Conservation (phyloP, 2,888 invertebrate genomes). For the Cistogaster globosa region DNA sequence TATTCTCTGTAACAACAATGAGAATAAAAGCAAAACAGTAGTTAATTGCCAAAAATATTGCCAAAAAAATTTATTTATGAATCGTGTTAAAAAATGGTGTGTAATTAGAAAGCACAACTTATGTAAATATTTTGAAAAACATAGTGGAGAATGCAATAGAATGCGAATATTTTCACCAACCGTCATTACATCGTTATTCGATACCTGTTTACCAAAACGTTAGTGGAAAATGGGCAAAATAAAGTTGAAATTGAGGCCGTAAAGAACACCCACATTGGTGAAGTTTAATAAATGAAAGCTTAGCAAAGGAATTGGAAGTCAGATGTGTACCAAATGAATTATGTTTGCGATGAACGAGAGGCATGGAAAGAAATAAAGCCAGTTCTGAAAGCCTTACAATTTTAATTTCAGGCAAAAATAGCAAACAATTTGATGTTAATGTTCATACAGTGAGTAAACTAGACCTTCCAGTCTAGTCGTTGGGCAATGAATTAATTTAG, state of each 20-base stretch:
- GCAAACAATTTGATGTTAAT: neutral
- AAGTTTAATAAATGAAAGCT: too few relatives aligned
- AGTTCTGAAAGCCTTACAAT: neutral
- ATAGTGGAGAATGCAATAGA: too few relatives aligned
- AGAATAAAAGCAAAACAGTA: constrained; percentile 12
- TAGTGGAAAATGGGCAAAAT: too few relatives aligned
- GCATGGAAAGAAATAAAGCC: neutral
- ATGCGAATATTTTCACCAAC: too few relatives aligned
- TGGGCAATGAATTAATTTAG: neutral
- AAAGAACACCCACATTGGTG: too few relatives aligned
- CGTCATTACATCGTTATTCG: too few relatives aligned
- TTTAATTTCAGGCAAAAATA: neutral
- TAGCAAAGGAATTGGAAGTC: neutral
- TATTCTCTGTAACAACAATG: constrained; percentile 14
- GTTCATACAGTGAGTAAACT: neutral
- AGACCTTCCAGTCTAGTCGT: neutral
- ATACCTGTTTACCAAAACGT: too few relatives aligned
- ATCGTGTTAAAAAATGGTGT: neutral
- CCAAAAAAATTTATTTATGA: too few relatives aligned
- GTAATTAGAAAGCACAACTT: too few relatives aligned
- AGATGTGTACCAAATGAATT: constrained; percentile 9
- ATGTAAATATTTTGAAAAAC: too few relatives aligned
- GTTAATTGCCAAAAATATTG: neutral
- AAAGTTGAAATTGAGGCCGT: too few relatives aligned
- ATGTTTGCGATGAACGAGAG: constrained; percentile 1